Evolutionary conservation across 2,797 vertebrate species (phyloP).

Genomic region (Potorous gilbertii): DNA sequence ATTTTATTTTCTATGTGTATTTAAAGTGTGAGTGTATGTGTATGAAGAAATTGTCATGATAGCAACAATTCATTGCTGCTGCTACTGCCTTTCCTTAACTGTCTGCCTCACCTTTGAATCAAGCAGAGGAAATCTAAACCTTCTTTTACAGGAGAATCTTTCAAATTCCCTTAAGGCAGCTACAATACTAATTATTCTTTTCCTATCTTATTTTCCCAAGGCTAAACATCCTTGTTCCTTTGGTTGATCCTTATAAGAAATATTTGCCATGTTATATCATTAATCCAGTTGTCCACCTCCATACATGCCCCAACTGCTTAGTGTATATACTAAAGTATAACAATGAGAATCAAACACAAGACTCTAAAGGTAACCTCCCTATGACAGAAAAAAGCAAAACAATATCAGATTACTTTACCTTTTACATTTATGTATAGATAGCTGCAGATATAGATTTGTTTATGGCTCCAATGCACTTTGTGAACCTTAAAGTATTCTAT

Average conservation of each 20-base stretch:
- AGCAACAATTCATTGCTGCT: neutral
- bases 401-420: neutral
- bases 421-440: neutral
- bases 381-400: neutral
- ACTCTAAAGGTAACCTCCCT: neutral
- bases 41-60: neutral
- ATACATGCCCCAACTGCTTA: neutral
- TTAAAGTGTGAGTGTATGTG: neutral
- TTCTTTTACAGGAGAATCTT: neutral
- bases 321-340: neutral
- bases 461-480: neutral
- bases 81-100: neutral
- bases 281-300: neutral
- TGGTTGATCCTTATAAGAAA: neutral
- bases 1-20: neutral
- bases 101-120: neutral
- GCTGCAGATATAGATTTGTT: neutral
- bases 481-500: neutral
- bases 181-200: neutral
- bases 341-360: neutral
- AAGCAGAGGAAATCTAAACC: neutral
- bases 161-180: neutral
- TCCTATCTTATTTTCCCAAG: neutral
- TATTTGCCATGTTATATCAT: neutral
- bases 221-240: neutral